A percentile compares a stretch with the other conserved stretches of the same genome.
These are phyloP conservation scores for Dinomys branickii DNA, from an alignment of 2,113 vertebrate genomes.

Conservation along the genomic window DNA sequence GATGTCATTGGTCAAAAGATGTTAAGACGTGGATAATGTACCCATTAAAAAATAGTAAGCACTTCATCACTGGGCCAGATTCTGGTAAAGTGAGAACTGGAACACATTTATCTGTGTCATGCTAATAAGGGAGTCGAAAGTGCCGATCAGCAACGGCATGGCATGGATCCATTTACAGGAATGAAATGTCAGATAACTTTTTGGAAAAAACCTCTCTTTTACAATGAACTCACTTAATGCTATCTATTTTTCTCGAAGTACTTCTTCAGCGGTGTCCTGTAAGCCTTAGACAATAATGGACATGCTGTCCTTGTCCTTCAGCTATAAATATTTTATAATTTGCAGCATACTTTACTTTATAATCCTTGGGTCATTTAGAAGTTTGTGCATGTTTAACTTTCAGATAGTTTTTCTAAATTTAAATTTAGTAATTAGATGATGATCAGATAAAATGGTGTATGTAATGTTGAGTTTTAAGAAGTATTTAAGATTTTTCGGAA, in stretches of 20 bases:
- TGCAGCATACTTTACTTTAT: neutral
- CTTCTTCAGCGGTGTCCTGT: neutral
- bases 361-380: neutral
- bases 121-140: neutral
- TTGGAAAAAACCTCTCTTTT: neutral
- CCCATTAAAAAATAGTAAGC: neutral
- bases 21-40: neutral
- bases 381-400: neutral
- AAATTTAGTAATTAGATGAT: neutral
- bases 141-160: neutral
- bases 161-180: neutral
- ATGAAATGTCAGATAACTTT: neutral
- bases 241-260: neutral
- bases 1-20: neutral
- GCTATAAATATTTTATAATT: neutral
- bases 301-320: neutral
- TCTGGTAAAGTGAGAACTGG: neutral
- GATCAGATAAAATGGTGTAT: neutral
- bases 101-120: neutral
- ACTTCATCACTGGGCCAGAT: neutral
- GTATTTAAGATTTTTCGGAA: neutral
- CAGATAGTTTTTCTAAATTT: neutral
- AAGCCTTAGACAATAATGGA: neutral
- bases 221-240: neutral
- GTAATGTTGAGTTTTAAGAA: neutral